Evolutionary conservation across 2,797 vertebrate species (phyloP).

Genomic region (Perodicticus potto): DNA sequence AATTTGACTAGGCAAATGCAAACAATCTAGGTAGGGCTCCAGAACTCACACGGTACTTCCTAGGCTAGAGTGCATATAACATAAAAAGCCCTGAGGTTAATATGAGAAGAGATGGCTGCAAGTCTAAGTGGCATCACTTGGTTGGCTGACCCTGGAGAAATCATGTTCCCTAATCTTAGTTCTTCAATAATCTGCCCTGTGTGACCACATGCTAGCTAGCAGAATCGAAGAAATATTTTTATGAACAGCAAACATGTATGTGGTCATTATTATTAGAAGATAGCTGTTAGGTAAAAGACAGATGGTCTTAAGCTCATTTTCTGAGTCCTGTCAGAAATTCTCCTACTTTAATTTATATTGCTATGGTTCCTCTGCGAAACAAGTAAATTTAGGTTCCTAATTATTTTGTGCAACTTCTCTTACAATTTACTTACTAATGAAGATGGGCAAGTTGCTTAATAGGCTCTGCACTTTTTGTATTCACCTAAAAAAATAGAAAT

Average conservation of each 20-base stretch:
- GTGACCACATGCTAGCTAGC: not conserved
- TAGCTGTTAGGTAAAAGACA: not conserved
- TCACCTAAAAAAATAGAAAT: slow-evolving; percentile 6
- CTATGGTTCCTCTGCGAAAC: not conserved
- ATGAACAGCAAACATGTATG: not conserved
- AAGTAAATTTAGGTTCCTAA: not conserved
- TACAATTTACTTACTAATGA: slow-evolving; percentile 31
- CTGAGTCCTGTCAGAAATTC: slow-evolving; percentile 3
- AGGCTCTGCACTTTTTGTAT: not conserved
- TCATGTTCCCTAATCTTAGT: not conserved
- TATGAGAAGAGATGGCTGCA: not conserved
- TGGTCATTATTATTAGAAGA: not conserved
- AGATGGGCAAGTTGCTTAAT: not conserved
- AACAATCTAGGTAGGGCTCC: not conserved
- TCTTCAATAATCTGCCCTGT: not conserved
- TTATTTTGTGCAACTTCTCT: not conserved
- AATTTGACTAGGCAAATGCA: not conserved
- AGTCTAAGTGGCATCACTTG: not conserved
- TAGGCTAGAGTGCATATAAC: not conserved
- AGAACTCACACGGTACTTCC: not conserved
- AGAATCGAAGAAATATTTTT: slow-evolving; percentile 7
- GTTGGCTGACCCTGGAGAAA: not conserved
- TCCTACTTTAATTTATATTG: slow-evolving; percentile 35
- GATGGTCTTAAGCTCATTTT: not conserved
- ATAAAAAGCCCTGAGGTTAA: not conserved